These are phyloP conservation scores for Dasypus novemcinctus DNA, from an alignment of 2,113 vertebrate species.

Conservation along the genomic window DNA sequence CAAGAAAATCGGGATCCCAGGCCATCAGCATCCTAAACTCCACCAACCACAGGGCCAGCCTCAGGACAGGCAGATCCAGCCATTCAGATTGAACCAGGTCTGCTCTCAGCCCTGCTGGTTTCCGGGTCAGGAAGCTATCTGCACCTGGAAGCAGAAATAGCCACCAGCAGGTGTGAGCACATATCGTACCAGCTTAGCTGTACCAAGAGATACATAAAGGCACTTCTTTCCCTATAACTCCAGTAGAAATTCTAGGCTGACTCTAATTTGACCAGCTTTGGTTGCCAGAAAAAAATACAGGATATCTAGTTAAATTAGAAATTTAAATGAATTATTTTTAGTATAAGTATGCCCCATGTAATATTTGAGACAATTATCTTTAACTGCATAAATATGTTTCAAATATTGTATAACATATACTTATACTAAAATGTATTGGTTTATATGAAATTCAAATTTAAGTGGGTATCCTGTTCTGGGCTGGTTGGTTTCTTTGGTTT, in stretches of 20 bases:
- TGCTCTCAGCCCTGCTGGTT: accelerated
- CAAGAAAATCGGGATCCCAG: not conserved
- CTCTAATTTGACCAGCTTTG: not conserved
- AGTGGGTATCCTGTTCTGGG: not conserved
- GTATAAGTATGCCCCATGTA: not conserved
- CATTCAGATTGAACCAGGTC: not conserved
- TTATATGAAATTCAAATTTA: not conserved
- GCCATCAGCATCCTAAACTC: not conserved
- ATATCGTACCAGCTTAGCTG: not conserved
- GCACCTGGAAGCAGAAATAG: not conserved
- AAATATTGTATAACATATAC: not conserved
- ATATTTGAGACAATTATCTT: not conserved
- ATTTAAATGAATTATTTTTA: not conserved
- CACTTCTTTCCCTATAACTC: not conserved
- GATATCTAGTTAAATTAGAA: not conserved
- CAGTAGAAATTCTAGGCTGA: not conserved
- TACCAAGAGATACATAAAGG: not conserved
- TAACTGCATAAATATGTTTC: too few species aligned
- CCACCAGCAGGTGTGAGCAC: not conserved
- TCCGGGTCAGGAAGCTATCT: not conserved
- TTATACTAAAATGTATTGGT: not conserved
- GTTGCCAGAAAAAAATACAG: not conserved
- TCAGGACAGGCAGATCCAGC: not conserved
- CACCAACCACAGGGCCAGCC: not conserved
- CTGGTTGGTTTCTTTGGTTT: not conserved